Evolutionary conservation across 2,113 vertebrate species (phyloP), one percentile per base, ranked within the genome.

Genomic region (Nannospalax galili): DNA sequence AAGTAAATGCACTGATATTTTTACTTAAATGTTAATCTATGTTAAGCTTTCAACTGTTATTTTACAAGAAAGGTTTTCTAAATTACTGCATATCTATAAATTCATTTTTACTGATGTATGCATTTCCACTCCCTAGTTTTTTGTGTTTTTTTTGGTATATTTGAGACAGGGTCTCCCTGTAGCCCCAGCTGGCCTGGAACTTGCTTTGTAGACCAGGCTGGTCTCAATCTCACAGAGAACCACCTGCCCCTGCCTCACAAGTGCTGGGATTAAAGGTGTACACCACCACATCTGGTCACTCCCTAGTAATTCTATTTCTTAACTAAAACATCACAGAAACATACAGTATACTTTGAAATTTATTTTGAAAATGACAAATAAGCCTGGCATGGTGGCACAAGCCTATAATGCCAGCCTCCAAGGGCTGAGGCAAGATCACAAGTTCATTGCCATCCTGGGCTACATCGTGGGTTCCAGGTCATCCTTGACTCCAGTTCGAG

Each of bases 291-390:
- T n/a, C n/a, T n/a, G n/a, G n/a, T n/a, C n/a, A n/a, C n/a, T 64
- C 62, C 14, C 62, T n/a, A n/a, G n/a, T 64, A 64, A 19, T 64
- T 64, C 62, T 64, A 6, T 22, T 64, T 64, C 62, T 64, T 7
- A 67, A 67, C 7, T 65, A 84, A 65, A 84, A 65, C 60, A 45
- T 84, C 12, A 32, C 64, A n/a, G 40, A 6, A 84, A 9, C 26
- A 52, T 32, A 40, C 16, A 42, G 26, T 12, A 84, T 84, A 8
- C 24, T 65, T 65, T 45, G 80, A 40, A 45, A n/a, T 30, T 64
- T 35, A 84, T 48, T 94, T 85, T 69, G 58, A 89, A 92, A 92
- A 56, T 85, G 58, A 92, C 37, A 74, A 37, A 42, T 48, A 89
- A 22, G 40, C 70, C 12, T 62, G 58, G 8, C n/a, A 7, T 60